Evolutionary conservation across 2,113 vertebrate species (phyloP).

Genomic region (Chloropsis hardwickii): DNA sequence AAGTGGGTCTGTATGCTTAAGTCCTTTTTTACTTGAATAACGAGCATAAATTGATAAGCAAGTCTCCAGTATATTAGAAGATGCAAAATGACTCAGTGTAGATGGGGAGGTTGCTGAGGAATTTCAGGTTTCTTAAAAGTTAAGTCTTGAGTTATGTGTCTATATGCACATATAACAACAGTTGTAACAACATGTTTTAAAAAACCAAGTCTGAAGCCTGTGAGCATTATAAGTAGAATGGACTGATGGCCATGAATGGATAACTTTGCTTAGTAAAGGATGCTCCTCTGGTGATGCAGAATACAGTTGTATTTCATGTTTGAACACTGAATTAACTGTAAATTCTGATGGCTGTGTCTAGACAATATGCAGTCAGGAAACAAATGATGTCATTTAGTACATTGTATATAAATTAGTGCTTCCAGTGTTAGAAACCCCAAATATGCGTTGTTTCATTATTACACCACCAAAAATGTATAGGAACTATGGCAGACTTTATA

Average conservation of each 20-base stretch:
- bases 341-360: not conserved
- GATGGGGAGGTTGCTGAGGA: not conserved
- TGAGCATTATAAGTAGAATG: not conserved
- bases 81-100: not conserved
- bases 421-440: not conserved
- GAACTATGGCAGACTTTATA: not conserved
- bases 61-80: not conserved
- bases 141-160: not conserved
- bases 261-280: not conserved
- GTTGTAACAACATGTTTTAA: not conserved
- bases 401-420: not conserved
- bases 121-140: not conserved
- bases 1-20: not conserved
- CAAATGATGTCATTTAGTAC: not conserved
- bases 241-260: fast-evolving
- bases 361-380: not conserved
- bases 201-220: not conserved
- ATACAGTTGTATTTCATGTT: not conserved
- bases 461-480: not conserved
- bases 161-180: not conserved
- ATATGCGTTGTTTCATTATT: not conserved
- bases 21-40: not conserved
- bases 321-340: not conserved
- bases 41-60: not conserved
- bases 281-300: not conserved